Evolutionary conservation across 2,113 vertebrate species (phyloP).

Genomic region (Eidolon helvum): DNA sequence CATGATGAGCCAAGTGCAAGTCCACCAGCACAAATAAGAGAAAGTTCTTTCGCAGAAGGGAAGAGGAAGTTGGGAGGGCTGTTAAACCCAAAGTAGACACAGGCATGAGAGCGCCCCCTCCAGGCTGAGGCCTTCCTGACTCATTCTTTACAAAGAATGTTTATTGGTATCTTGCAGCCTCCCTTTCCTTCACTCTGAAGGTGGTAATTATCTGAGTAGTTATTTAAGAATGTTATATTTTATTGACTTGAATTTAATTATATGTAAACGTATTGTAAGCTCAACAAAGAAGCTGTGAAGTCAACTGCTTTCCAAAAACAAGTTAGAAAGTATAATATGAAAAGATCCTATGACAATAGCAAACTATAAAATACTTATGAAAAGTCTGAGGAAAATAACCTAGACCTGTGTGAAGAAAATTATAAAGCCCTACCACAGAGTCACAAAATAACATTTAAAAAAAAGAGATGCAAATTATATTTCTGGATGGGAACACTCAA

Average conservation of each 20-base stretch:
- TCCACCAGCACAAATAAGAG: neutral
- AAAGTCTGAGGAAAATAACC: neutral
- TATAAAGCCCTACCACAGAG: neutral
- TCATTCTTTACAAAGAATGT: neutral
- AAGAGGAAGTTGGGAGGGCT: neutral
- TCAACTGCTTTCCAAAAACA: neutral
- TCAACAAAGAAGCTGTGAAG: neutral
- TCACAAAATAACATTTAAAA: neutral
- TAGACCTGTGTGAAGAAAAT: neutral
- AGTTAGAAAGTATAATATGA: neutral
- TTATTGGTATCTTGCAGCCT: neutral
- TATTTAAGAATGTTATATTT: neutral
- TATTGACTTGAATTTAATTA: constrained; percentile 20
- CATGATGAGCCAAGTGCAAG: neutral
- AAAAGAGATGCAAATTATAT: neutral
- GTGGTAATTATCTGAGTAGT: neutral
- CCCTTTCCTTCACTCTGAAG: neutral
- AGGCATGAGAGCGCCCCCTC: neutral
- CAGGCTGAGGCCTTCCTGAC: neutral
- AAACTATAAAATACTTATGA: neutral
- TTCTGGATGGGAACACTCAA: neutral
- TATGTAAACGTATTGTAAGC: neutral
- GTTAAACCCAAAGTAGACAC: neutral
- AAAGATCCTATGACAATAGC: neutral
- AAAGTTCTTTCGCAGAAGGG: neutral